Evolutionary conservation across 2,797 vertebrate genomes (phyloP).

Genomic region (Denticeps clupeoides): DNA sequence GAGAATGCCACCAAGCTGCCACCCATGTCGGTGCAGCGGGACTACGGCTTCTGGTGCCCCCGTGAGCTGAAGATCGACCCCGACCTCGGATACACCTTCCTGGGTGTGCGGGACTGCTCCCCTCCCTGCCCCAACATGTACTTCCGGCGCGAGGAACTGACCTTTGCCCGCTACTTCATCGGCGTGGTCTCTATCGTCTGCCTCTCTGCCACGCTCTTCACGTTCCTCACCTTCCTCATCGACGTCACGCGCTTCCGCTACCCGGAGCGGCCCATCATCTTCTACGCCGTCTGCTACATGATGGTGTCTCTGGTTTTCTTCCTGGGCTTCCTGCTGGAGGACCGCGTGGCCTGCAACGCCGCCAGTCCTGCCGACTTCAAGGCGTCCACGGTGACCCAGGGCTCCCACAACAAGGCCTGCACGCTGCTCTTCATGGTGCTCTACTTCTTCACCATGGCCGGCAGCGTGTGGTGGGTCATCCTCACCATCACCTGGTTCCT

Average conservation of each 20-base stretch:
- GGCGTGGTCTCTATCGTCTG: constrained; percentile 86
- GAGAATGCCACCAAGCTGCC: constrained; percentile 72
- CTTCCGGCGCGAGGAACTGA: constrained; percentile 79
- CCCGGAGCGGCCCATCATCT: constrained; percentile 92
- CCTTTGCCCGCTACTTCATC: constrained; percentile 86
- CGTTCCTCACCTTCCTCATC: constrained; percentile 94
- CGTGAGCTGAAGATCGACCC: constrained; percentile 87
- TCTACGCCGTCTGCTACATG: constrained; percentile 96
- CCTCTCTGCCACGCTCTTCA: constrained; percentile 90
- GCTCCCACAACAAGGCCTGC: constrained; percentile 93
- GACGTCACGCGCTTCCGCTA: constrained; percentile 93
- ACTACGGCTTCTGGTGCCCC: constrained; percentile 96
- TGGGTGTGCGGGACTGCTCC: constrained; percentile 83
- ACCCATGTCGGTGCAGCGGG: constrained; percentile 75
- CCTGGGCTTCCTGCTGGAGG: constrained; percentile 86
- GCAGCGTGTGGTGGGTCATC: constrained; percentile 96
- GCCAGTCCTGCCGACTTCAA: constrained; percentile 70
- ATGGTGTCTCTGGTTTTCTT: constrained; percentile 95
- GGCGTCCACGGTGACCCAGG: constrained; percentile 85
- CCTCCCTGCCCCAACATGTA: constrained; percentile 96
- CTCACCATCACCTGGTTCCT: constrained; percentile 98
- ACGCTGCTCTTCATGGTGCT: constrained; percentile 96
- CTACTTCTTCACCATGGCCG: constrained; percentile 98
- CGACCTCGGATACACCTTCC: constrained; percentile 84
- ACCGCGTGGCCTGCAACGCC: constrained; percentile 81